Evolutionary conservation across 2,113 vertebrate species (phyloP).

Genomic region (Pelmatolapia mariae): DNA sequence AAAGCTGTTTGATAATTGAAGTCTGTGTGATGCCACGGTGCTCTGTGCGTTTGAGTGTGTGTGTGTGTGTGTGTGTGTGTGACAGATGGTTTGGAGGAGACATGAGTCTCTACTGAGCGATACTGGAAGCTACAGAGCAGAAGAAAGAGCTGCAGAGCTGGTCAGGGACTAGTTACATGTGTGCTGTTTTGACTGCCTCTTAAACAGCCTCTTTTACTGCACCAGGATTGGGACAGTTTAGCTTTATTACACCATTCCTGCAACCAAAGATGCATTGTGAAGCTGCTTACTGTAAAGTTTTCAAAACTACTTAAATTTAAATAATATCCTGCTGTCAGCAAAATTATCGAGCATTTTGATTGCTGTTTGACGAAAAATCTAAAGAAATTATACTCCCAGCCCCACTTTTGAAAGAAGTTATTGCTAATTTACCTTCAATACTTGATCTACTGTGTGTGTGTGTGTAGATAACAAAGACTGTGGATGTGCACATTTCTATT

Average conservation of each 20-base stretch:
- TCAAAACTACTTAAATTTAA: background rate
- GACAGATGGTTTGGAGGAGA: conserved; percentile 54
- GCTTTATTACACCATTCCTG: conserved; percentile 11
- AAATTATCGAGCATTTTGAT: background rate
- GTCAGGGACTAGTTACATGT: conserved; percentile 17
- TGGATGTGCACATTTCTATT: background rate
- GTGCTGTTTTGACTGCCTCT: conserved; percentile 36
- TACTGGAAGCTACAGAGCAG: conserved; percentile 10
- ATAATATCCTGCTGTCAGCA: background rate
- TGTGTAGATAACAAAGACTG: background rate
- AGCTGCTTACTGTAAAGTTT: background rate
- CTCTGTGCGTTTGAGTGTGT: background rate
- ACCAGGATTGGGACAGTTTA: background rate
- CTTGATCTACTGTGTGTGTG: background rate
- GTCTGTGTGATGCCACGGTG: conserved; percentile 18
- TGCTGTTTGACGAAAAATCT: background rate
- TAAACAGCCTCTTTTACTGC: conserved; percentile 21
- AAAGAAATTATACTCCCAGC: background rate
- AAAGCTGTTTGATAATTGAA: conserved; percentile 55
- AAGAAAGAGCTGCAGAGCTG: background rate
- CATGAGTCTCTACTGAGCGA: conserved; percentile 39
- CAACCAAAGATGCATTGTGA: conserved; percentile 9
- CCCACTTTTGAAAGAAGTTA: background rate
- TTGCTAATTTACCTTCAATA: background rate
- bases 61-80: background rate